Percentiles rank a stretch among this genome's conserved stretches.
phyloP scores from a whole-genome alignment of 1,140 invertebrate genomes.

The Drusus annulatus region DNA sequence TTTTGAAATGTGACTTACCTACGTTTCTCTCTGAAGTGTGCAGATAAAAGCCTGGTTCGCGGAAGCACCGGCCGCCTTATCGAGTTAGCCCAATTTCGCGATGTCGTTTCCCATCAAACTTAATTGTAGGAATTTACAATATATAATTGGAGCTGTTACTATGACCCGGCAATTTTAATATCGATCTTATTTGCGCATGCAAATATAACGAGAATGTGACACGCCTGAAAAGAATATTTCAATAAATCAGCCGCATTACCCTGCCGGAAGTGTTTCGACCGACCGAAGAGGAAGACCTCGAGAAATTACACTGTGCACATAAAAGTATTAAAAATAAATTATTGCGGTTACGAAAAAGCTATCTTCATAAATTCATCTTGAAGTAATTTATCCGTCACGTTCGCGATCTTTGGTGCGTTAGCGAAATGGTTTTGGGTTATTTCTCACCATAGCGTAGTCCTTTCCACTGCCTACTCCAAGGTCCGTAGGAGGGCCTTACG shows the following conservation, averaged over 20 bases:
- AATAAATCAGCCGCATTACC: background rate
- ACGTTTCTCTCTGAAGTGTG: background rate
- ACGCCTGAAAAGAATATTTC: background rate
- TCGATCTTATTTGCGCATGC: background rate
- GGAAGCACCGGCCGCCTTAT: constrained; percentile 8
- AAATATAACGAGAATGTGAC: background rate
- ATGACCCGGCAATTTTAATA: constrained; percentile 18
- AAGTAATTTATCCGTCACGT: background rate
- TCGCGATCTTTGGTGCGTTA: background rate
- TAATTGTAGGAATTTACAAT: constrained; percentile 28
- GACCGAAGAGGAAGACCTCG: too few species aligned
- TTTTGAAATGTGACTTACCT: background rate
- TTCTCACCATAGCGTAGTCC: constrained; percentile 55
- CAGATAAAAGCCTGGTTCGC: constrained; percentile 1
- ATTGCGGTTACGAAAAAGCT: background rate
- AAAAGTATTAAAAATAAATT: background rate
- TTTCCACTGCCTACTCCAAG: constrained; percentile 47
- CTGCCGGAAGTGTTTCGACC: too few species aligned
- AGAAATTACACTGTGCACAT: too few species aligned
- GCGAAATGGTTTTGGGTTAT: background rate
- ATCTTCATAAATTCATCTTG: constrained; percentile 9
- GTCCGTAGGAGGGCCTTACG: constrained; percentile 52
- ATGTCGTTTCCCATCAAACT: constrained; percentile 17
- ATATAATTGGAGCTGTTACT: constrained; percentile 13
- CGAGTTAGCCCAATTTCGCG: constrained; percentile 16